Evolutionary conservation across 2,797 vertebrate genomes (phyloP).

Genomic region (Gephyroberyx darwinii): DNA sequence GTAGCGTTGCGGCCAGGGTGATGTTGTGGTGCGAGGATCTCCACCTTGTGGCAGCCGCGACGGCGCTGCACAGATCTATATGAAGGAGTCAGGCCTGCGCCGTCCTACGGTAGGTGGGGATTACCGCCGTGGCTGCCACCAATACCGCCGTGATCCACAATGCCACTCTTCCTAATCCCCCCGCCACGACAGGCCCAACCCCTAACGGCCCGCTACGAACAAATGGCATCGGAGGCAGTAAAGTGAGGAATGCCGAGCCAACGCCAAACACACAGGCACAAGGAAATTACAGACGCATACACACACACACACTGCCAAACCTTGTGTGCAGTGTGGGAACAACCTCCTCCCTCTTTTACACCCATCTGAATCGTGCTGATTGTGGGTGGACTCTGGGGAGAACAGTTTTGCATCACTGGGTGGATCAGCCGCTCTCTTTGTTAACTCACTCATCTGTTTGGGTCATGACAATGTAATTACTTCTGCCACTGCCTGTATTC

Average conservation of each 20-base stretch:
- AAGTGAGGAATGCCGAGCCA: constrained; percentile 15
- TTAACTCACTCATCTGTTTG: background rate
- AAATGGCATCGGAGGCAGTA: constrained; percentile 24
- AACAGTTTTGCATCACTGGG: background rate
- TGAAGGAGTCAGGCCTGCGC: background rate
- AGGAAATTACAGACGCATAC: constrained; percentile 35
- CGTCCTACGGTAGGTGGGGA: constrained; percentile 26
- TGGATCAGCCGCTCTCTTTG: background rate
- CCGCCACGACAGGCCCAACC: background rate
- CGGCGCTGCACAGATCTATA: background rate
- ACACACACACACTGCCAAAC: constrained; percentile 40
- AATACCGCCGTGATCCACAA: constrained; percentile 16
- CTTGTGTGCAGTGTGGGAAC: constrained; percentile 5
- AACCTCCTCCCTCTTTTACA: constrained; percentile 13
- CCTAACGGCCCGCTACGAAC: constrained; percentile 4
- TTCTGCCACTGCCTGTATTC: constrained; percentile 33
- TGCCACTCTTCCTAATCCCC: constrained; percentile 18
- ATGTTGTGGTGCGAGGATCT: constrained; percentile 23
- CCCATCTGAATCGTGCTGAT: constrained; percentile 17
- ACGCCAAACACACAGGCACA: constrained; percentile 28
- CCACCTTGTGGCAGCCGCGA: constrained; percentile 12
- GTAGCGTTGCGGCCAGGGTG: constrained; percentile 26
- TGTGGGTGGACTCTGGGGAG: constrained; percentile 21
- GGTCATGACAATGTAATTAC: constrained; percentile 22
- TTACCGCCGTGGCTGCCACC: constrained; percentile 26